phyloP scores from a whole-genome alignment of 1,140 invertebrate genomes.

The Octopus bimaculoides region DNA sequence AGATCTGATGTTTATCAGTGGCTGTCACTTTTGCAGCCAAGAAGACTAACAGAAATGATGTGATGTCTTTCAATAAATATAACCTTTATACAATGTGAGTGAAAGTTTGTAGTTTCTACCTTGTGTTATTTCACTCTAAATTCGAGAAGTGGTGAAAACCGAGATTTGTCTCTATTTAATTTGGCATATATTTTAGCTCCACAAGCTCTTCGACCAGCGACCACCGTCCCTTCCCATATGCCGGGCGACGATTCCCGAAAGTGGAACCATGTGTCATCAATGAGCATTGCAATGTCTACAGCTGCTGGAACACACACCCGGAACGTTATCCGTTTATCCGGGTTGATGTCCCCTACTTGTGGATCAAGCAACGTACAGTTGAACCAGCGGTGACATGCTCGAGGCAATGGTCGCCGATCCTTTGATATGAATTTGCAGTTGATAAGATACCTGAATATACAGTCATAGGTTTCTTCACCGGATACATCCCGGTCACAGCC shows the following conservation, averaged over 20 bases:
- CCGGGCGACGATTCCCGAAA: conserved; percentile 40
- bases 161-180: conserved; percentile 41
- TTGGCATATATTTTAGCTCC: conserved; percentile 49
- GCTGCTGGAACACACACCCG: conserved; percentile 44
- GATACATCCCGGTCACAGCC: conserved; percentile 34
- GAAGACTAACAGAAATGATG: conserved; percentile 11
- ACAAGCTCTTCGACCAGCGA: conserved; percentile 41
- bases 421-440: conserved; percentile 46
- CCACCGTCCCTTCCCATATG: conserved; percentile 51
- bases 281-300: conserved; percentile 47
- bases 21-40: neutral
- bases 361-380: conserved; percentile 50
- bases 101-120: neutral
- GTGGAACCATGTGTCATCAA: conserved; percentile 50
- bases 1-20: neutral
- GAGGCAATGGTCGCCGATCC: conserved; percentile 45
- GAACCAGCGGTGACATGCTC: conserved; percentile 52
- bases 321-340: conserved; percentile 42
- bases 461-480: conserved; percentile 34
- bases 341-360: conserved; percentile 42
- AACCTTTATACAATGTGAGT: too few species aligned
- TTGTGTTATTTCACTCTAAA: conserved; percentile 41
- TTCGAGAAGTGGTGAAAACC: conserved; percentile 49
- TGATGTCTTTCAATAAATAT: neutral
- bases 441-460: conserved; percentile 50